Evolutionary conservation across 2,888 invertebrate genomes (phyloP).

Genomic region (Chalcis sispes): DNA sequence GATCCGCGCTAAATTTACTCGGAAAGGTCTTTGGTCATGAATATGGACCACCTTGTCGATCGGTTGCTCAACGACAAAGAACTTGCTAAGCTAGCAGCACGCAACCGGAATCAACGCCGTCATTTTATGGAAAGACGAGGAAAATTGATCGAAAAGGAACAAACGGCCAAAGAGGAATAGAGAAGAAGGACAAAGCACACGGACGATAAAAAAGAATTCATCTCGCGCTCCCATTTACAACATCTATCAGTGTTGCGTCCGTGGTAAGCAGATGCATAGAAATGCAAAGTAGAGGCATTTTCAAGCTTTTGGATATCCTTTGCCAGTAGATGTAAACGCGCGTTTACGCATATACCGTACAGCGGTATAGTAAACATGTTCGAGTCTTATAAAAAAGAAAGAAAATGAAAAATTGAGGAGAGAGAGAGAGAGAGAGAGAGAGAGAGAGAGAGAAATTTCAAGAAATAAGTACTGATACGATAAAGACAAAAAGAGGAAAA

Average conservation of each 20-base stretch:
- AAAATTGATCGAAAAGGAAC: background rate
- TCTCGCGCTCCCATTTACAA: constrained; percentile 15
- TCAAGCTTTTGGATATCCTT: background rate
- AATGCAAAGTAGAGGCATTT: constrained; percentile 50
- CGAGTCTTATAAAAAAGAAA: no score
- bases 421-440: no score
- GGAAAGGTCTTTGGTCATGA: constrained; percentile 44
- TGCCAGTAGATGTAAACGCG: no score
- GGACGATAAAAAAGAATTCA: constrained; percentile 36
- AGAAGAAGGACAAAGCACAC: background rate
- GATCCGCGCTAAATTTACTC: no score
- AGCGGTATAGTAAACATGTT: no score
- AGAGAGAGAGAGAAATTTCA: no score
- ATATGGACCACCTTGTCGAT: constrained; percentile 45
- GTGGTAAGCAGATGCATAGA: constrained; percentile 50
- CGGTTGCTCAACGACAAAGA: constrained; percentile 42
- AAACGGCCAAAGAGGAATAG: background rate
- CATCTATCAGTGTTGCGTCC: constrained; percentile 29
- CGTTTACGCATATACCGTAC: no score
- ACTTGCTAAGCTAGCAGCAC: constrained; percentile 46
- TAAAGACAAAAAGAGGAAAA: no score
- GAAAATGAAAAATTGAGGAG: no score
- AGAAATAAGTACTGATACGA: no score
- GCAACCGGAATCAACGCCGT: constrained; percentile 13
- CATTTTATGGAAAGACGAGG: background rate